Evolutionary conservation across 2,888 invertebrate species (phyloP), one percentile per base, ranked within the genome.

Genomic region (Amiota mariae): DNA sequence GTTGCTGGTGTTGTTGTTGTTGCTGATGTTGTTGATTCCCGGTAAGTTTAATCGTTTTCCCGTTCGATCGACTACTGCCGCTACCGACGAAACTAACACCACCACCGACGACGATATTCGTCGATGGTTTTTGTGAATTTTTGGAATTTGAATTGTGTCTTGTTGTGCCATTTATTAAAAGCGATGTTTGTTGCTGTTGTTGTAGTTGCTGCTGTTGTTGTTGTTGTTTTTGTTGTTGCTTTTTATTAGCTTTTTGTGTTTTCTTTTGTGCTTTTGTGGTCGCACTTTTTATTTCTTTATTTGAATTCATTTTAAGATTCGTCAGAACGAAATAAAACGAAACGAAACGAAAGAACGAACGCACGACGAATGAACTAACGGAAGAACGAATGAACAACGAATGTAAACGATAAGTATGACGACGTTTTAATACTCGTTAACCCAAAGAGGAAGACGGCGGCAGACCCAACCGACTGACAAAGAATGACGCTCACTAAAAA

Each of bases 1-100:
- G 90, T 71, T 46, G 68, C 92, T 78, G 93, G 92, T 88, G 91
- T 86, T 76, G 54, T 61, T 76, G 91, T n/a, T 73, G 75, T 24
- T 75, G 71, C 12, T 24, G 91, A 91, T 13, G 74, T 73, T 48
- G 75, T 73, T 36, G 86, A 82, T 75, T 89, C 81, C 80, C 90
- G 90, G 79, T 89, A 90, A n/a, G 87, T 74, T 36, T 82, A 80
- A 54, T 85, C 82, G 48, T 76, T 88, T 89, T 81, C 90, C 89
- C 77, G 70, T 46, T 70, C 64, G 56, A 20, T 47, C 18, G 67
- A 71, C 15, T 20, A 49, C 61, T 61, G 70, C 47, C 57, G 36
- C 46, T 24, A 20, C 57, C 66, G 18, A 15, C 66, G 18, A 48
- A 18, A 49, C 47, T 20, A 20, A 66, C n/a, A 49, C 24, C 48